These are phyloP conservation scores for Piscicola geometra DNA, from an alignment of 2,888 invertebrate genomes.

Conservation along the genomic window DNA sequence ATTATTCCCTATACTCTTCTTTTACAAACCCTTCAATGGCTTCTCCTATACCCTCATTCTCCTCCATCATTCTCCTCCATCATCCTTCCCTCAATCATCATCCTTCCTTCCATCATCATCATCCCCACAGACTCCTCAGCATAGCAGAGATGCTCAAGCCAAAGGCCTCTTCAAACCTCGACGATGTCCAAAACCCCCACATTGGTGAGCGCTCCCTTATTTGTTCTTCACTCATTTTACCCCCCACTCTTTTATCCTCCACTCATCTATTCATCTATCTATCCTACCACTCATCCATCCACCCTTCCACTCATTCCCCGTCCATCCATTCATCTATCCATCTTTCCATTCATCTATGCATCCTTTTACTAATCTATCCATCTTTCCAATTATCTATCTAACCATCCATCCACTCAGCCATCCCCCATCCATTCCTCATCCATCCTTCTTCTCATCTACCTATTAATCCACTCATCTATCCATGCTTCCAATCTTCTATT, in stretches of 20 bases:
- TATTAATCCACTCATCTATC: no score
- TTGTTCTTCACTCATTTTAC: background rate
- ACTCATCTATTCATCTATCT: background rate
- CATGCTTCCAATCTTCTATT: no score
- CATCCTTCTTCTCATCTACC: no score
- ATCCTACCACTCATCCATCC: conserved; percentile 22
- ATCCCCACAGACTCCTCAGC: conserved; percentile 68
- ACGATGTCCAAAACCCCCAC: conserved; percentile 65
- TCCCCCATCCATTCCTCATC: no score
- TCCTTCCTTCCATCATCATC: no score
- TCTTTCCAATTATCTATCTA: background rate
- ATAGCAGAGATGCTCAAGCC: conserved; percentile 83
- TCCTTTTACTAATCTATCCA: conserved; percentile 30
- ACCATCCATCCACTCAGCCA: no score
- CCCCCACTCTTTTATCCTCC: background rate
- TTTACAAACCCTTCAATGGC: no score
- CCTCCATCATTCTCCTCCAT: no score
- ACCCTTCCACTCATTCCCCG: background rate
- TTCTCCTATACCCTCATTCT: no score
- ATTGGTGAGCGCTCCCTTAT: conserved; percentile 55
- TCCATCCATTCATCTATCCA: conserved; percentile 1
- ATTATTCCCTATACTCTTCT: background rate
- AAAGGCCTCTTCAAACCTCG: conserved; percentile 64
- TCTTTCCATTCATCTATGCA: background rate
- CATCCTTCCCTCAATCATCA: no score